phyloP scores from a whole-genome alignment of 2,888 invertebrate genomes.

The Chrysotoxum bicinctum region DNA sequence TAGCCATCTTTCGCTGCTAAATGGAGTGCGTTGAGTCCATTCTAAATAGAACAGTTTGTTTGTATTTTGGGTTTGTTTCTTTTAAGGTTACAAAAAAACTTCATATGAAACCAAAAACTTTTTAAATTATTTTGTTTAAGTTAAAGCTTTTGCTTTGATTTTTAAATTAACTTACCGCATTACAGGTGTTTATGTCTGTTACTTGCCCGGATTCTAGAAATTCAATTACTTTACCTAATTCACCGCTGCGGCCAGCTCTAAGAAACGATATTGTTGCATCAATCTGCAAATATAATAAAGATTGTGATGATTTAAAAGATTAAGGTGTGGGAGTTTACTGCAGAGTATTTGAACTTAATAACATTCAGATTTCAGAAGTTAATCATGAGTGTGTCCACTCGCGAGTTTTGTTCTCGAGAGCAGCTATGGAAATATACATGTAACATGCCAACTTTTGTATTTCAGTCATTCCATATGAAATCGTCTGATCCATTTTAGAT shows the following conservation, averaged over 20 bases:
- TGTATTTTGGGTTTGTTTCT: background rate
- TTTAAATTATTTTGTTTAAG: background rate
- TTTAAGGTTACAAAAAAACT: background rate
- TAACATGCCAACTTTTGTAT: too few relatives aligned
- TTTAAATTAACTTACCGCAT: conserved; percentile 89
- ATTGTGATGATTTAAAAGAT: background rate
- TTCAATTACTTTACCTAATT: conserved; percentile 96
- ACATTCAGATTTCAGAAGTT: too few relatives aligned
- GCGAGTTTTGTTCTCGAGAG: too few relatives aligned
- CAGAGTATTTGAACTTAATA: too few relatives aligned
- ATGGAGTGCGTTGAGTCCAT: conserved; percentile 98
- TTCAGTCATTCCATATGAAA: too few relatives aligned
- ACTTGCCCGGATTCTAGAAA: conserved; percentile 92
- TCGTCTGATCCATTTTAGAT: too few relatives aligned
- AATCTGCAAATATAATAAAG: conserved; percentile 78
- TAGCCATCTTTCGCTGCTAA: conserved; percentile 99
- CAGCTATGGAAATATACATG: too few relatives aligned
- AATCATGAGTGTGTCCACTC: too few relatives aligned
- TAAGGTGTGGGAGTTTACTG: background rate
- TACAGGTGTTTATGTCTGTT: conserved; percentile 98
- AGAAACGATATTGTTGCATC: conserved; percentile 98
- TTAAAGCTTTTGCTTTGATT: background rate
- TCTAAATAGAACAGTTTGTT: conserved; percentile 84
- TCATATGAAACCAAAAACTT: background rate
- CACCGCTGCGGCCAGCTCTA: conserved; percentile 98